Evolutionary conservation across 2,888 invertebrate species (phyloP).

Genomic region (Chouioia cunea): DNA sequence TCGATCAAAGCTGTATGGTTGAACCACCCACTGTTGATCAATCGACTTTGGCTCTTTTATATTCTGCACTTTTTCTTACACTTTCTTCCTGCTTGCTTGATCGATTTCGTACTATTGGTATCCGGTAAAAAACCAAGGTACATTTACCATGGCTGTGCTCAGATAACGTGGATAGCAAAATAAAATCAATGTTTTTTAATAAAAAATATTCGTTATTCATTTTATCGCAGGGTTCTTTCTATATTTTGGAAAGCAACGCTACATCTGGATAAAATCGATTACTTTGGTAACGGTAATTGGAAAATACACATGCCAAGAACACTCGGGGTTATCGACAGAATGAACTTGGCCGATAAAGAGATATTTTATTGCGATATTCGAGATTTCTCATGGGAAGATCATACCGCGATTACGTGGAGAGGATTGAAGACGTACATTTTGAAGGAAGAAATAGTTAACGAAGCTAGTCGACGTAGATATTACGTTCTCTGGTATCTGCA

Average conservation of each 20-base stretch:
- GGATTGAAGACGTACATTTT: neutral
- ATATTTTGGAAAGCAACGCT: neutral
- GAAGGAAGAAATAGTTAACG: neutral
- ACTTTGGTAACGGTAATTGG: constrained; percentile 47
- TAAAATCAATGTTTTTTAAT: neutral
- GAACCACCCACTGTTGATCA: constrained; percentile 14
- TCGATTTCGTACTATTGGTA: constrained; percentile 49
- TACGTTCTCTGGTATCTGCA: neutral
- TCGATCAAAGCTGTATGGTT: constrained; percentile 49
- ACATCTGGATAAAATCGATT: neutral
- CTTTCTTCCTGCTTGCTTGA: constrained; percentile 52
- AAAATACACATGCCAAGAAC: constrained; percentile 49
- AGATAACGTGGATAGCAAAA: no score
- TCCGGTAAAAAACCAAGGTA: constrained; percentile 55
- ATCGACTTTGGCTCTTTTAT: constrained; percentile 35
- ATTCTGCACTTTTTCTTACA: constrained; percentile 51
- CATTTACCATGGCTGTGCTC: no score
- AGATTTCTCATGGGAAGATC: constrained; percentile 50
- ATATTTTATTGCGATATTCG: constrained; percentile 55
- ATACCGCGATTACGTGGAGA: neutral
- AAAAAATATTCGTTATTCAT: neutral
- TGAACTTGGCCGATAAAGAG: constrained; percentile 51
- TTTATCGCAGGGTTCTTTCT: neutral
- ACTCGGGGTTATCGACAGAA: constrained; percentile 49
- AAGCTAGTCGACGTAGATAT: neutral